Conservation (phyloP, 2,113 vertebrate species). For the Oncorhynchus mykiss region DNA sequence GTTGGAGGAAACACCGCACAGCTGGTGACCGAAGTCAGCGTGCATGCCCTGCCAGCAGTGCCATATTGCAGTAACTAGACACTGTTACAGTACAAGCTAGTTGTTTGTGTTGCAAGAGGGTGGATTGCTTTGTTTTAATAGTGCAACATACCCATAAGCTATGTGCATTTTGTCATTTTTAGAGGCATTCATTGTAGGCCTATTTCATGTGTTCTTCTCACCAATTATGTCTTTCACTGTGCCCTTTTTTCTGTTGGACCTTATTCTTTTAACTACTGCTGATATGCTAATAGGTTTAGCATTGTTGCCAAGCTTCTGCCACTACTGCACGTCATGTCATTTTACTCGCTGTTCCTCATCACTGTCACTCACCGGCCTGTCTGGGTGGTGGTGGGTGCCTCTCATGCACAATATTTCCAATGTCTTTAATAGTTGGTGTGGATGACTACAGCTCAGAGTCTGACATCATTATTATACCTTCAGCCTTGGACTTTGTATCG, state of each 20-base stretch:
- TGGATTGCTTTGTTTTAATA: background rate
- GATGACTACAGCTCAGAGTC: slow-evolving; percentile 92
- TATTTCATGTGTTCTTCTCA: background rate
- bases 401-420: slow-evolving; percentile 63
- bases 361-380: background rate
- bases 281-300: background rate
- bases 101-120: background rate
- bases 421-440: slow-evolving; percentile 90
- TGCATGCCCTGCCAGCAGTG: no score
- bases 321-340: background rate
- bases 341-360: background rate
- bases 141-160: background rate
- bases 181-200: background rate
- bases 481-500: slow-evolving; percentile 92
- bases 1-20: no score
- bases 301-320: background rate
- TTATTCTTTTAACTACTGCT: background rate
- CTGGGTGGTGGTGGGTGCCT: slow-evolving; percentile 4
- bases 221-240: background rate
- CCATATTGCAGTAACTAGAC: background rate
- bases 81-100: background rate
- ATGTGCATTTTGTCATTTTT: background rate
- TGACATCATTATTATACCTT: slow-evolving; percentile 90
- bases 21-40: no score
- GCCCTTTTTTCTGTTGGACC: background rate